phyloP scores from a whole-genome alignment of 2,888 invertebrate genomes.

The Hipparchia sbordonii region DNA sequence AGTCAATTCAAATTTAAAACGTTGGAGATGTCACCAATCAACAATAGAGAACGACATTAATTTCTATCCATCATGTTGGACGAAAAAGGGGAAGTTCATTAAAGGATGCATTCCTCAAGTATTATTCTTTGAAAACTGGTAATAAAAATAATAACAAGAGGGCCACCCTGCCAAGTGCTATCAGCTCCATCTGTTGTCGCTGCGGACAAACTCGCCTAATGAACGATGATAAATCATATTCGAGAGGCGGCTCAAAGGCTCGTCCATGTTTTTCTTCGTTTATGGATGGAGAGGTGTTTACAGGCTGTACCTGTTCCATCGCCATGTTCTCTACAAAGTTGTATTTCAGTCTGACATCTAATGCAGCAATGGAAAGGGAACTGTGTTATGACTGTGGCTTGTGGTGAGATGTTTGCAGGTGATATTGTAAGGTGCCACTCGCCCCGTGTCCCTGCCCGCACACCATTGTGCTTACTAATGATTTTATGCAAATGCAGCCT shows the following conservation, averaged over 20 bases:
- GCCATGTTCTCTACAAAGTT: slow-evolving; percentile 38
- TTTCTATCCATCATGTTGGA: slow-evolving; percentile 80
- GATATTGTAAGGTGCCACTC: slow-evolving; percentile 74
- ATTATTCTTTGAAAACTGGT: slow-evolving; percentile 82
- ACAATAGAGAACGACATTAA: slow-evolving; percentile 79
- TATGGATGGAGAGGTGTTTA: slow-evolving; percentile 45
- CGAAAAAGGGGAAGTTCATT: slow-evolving; percentile 82
- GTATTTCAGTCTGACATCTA: not conserved
- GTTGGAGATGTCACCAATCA: slow-evolving; percentile 77
- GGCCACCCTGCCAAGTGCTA: slow-evolving; percentile 84
- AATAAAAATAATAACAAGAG: slow-evolving; percentile 83
- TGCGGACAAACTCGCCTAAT: slow-evolving; percentile 83
- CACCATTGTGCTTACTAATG: slow-evolving; percentile 83
- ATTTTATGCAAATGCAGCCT: slow-evolving; percentile 83
- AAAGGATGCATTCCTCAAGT: slow-evolving; percentile 81
- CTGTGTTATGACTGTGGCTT: slow-evolving; percentile 31
- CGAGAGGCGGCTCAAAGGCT: slow-evolving; percentile 77
- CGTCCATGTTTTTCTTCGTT: slow-evolving; percentile 63
- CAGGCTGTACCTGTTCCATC: slow-evolving; percentile 48
- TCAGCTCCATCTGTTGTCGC: slow-evolving; percentile 83
- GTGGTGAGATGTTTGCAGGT: slow-evolving; percentile 61
- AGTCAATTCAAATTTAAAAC: slow-evolving; percentile 51
- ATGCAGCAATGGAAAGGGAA: slow-evolving; percentile 49
- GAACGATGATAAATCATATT: slow-evolving; percentile 84
- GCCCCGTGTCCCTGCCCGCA: slow-evolving; percentile 78